A percentile compares a stretch with the other conserved stretches of the same genome.
These are phyloP conservation scores for Mus caroli DNA, from an alignment of 2,797 vertebrate genomes.

Conservation along the genomic window DNA sequence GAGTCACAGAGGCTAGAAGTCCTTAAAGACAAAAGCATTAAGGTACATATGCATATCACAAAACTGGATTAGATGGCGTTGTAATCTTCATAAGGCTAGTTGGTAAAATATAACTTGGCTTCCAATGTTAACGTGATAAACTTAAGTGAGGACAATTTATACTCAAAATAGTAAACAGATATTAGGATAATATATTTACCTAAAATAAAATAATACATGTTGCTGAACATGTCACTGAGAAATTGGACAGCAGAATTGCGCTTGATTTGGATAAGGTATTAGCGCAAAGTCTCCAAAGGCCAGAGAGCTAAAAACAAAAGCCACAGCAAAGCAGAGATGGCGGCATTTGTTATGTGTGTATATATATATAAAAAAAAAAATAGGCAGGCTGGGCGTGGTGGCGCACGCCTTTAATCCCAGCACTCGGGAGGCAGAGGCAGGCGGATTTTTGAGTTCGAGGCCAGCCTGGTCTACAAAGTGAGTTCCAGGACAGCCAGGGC, in stretches of 20 bases:
- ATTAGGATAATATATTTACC: neutral
- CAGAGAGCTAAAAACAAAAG: neutral
- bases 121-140: conserved; percentile 28
- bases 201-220: conserved; percentile 36
- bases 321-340: neutral
- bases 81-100: neutral
- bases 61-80: neutral
- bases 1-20: neutral
- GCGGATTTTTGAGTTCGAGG: too few relatives aligned
- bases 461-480: too few relatives aligned
- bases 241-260: neutral
- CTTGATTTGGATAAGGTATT: neutral
- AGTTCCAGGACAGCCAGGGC: too few relatives aligned
- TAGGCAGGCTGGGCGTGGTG: too few relatives aligned
- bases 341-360: neutral
- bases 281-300: neutral
- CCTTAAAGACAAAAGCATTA: neutral
- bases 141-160: neutral
- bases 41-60: neutral
- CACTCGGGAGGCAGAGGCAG: too few relatives aligned
- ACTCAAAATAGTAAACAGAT: conserved; percentile 26
- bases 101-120: neutral
- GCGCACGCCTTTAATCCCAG: too few relatives aligned
- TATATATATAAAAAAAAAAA: neutral
- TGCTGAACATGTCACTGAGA: neutral